phyloP scores from a whole-genome alignment of 2,888 invertebrate genomes.

The Craniophora ligustri region DNA sequence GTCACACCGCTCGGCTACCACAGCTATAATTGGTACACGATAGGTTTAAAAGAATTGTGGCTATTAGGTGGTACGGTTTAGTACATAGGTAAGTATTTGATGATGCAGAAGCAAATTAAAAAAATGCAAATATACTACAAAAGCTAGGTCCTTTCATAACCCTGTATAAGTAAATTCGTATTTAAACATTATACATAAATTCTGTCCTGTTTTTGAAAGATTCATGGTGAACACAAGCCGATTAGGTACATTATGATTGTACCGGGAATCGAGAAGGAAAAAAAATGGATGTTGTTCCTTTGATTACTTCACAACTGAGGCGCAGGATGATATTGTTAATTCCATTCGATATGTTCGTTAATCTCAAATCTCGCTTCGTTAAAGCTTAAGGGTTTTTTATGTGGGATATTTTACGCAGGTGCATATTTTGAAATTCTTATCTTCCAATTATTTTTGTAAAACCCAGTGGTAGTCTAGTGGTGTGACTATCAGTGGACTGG shows the following conservation, averaged over 20 bases:
- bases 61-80: too few species aligned
- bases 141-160: too few species aligned
- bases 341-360: slow-evolving; percentile 68
- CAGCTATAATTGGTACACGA: too few species aligned
- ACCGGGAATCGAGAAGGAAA: slow-evolving; percentile 67
- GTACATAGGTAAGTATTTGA: too few species aligned
- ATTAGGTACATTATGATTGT: slow-evolving; percentile 73
- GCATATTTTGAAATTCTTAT: not conserved
- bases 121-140: too few species aligned
- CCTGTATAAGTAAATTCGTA: too few species aligned
- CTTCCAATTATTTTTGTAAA: not conserved
- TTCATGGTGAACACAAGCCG: slow-evolving; percentile 52
- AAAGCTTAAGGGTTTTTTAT: slow-evolving; percentile 3
- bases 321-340: slow-evolving; percentile 72
- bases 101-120: too few species aligned
- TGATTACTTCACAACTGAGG: slow-evolving; percentile 77
- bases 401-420: slow-evolving; percentile 8
- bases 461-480: too few species aligned
- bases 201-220: slow-evolving; percentile 18
- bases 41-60: too few species aligned
- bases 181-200: not conserved
- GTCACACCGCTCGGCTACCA: too few species aligned
- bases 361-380: slow-evolving; percentile 48
- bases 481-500: too few species aligned
- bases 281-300: slow-evolving; percentile 71